A percentile compares a stretch with the other conserved stretches of the same genome.
These are phyloP conservation scores for Ceryle rudis DNA, from an alignment of 2,797 vertebrate species.

Conservation along the genomic window DNA sequence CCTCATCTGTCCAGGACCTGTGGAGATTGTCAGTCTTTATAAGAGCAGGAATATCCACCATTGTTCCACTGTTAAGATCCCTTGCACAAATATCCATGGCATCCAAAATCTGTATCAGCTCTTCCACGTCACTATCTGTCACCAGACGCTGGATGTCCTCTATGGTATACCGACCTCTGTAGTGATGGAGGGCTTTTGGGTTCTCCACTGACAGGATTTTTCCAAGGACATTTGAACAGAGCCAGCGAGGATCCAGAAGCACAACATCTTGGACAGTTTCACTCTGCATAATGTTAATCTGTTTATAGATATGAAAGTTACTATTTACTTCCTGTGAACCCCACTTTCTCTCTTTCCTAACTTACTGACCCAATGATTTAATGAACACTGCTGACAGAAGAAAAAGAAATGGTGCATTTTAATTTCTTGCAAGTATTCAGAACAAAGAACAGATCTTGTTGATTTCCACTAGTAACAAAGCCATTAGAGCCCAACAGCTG, in stretches of 20 bases:
- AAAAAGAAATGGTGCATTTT: neutral
- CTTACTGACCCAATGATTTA: neutral
- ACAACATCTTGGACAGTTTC: conserved; percentile 98
- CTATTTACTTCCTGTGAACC: neutral
- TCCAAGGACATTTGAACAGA: conserved; percentile 90
- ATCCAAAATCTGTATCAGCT: conserved; percentile 94
- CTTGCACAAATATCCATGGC: conserved; percentile 98
- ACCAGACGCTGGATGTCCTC: conserved; percentile 95
- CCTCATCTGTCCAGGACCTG: conserved; percentile 95
- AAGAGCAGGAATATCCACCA: conserved; percentile 96
- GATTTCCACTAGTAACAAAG: neutral
- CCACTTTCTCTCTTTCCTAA: rapidly evolving
- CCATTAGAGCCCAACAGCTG: neutral
- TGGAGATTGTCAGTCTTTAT: conserved; percentile 95
- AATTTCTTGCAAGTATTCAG: neutral
- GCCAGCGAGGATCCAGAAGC: conserved; percentile 95
- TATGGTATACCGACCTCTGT: conserved; percentile 93
- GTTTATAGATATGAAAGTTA: conserved; percentile 39
- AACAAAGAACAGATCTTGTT: neutral
- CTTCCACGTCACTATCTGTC: conserved; percentile 92
- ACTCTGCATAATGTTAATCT: conserved; percentile 99
- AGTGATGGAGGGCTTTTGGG: conserved; percentile 96
- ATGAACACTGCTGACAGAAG: neutral
- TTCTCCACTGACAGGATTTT: conserved; percentile 93
- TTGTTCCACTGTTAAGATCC: conserved; percentile 89